phyloP scores from a whole-genome alignment of 23 tunicate genomes.

The Trididemnum miniatum region DNA sequence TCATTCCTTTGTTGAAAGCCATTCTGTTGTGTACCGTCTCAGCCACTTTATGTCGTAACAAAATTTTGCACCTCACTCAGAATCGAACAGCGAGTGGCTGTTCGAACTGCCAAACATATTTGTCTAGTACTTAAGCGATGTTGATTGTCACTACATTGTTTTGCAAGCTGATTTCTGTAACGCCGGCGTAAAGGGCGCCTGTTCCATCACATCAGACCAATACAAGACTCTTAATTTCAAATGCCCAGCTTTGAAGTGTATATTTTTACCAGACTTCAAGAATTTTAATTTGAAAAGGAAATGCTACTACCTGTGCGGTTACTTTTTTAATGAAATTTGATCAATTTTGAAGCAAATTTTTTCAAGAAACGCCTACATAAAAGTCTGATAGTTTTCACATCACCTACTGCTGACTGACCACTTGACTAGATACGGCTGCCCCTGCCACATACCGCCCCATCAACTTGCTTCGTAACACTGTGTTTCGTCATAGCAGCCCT shows the following conservation, averaged over 20 bases:
- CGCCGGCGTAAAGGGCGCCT: constrained; percentile 37
- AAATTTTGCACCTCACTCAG: no score
- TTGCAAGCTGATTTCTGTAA: constrained; percentile 17
- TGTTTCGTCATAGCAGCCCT: background rate
- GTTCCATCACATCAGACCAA: background rate
- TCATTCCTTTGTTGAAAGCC: background rate
- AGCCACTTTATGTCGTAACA: background rate
- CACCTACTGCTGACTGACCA: background rate
- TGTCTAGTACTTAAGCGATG: background rate
- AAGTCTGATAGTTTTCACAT: background rate
- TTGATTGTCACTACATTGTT: background rate
- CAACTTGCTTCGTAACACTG: constrained; percentile 25
- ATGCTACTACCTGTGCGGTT: background rate
- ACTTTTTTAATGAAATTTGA: background rate
- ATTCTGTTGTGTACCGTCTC: background rate
- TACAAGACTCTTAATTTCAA: background rate
- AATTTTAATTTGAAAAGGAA: constrained; percentile 10
- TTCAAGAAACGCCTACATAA: background rate
- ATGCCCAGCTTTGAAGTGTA: background rate
- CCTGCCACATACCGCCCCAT: background rate
- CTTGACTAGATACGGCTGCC: background rate
- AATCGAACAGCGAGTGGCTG: background rate
- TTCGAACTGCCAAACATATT: background rate
- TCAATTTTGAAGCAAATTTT: background rate
- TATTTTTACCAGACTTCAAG: background rate